A percentile compares a stretch with the other conserved stretches of the same genome.
phyloP scores from a whole-genome alignment of 1,140 invertebrate species.

The Venturia canescens region DNA sequence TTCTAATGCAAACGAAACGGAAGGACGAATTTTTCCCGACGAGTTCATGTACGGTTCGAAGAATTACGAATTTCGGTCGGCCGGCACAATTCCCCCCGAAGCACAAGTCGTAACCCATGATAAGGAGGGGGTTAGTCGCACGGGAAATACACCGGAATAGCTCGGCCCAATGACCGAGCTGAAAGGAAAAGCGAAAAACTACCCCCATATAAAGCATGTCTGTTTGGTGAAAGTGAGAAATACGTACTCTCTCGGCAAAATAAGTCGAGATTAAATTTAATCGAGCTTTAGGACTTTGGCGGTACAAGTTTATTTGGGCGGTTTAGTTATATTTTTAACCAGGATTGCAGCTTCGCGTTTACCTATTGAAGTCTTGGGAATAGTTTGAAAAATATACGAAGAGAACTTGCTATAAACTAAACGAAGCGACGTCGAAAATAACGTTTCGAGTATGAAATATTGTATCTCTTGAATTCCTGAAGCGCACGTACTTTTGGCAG shows the following conservation, averaged over 20 bases:
- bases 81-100: constrained; percentile 23
- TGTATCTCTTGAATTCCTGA: neutral
- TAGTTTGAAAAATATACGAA: neutral
- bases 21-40: neutral
- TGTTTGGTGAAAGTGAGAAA: neutral
- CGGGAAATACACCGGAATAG: constrained; percentile 49
- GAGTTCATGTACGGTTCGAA: neutral
- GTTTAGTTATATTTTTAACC: constrained; percentile 21
- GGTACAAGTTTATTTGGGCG: constrained; percentile 18
- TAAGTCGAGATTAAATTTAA: constrained; percentile 75
- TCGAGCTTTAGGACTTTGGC: constrained; percentile 68
- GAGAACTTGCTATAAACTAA: constrained; percentile 1
- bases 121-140: constrained; percentile 56
- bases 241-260: constrained; percentile 53
- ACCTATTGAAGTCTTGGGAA: neutral
- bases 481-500: neutral
- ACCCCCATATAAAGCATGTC: neutral
- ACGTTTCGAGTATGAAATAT: neutral
- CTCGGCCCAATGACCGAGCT: constrained; percentile 44
- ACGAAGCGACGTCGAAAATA: neutral
- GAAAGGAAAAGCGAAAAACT: neutral
- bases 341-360: neutral
- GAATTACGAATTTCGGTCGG: constrained; percentile 23
- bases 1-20: neutral
- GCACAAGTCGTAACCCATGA: constrained; percentile 69